These are phyloP conservation scores for Oxyruncus cristatus DNA, from an alignment of 2,113 vertebrate genomes.

Conservation along the genomic window DNA sequence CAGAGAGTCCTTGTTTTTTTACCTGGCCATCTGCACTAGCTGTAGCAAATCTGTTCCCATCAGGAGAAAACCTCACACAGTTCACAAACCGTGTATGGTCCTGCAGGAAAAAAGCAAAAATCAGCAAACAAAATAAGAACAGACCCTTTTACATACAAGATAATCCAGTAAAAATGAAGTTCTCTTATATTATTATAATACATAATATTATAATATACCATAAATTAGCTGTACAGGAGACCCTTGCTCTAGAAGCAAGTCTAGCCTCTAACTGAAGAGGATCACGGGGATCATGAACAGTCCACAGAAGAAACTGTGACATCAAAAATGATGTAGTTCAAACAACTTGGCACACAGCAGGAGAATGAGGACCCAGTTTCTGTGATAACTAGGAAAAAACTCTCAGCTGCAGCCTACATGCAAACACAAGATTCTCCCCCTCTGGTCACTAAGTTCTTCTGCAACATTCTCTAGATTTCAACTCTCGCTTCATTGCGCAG, in stretches of 20 bases:
- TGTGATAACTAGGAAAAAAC: neutral
- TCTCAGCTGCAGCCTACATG: neutral
- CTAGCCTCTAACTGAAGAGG: neutral
- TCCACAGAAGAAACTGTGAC: neutral
- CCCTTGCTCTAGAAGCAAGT: neutral
- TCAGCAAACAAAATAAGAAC: neutral
- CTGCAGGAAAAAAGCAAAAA: conserved; percentile 57
- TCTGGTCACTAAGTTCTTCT: neutral
- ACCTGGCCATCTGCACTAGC: conserved; percentile 93
- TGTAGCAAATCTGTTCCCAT: conserved; percentile 86
- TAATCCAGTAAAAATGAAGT: neutral
- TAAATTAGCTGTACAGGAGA: neutral
- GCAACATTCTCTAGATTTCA: neutral
- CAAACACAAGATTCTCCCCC: neutral
- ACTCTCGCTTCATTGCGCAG: accelerated
- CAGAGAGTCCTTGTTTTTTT: neutral
- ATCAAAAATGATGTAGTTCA: neutral
- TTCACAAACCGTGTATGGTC: conserved; percentile 92
- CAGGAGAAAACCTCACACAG: conserved; percentile 91
- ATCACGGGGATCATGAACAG: neutral
- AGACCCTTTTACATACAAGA: neutral
- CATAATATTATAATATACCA: too few species aligned
- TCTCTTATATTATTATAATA: neutral
- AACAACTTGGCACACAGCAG: neutral
- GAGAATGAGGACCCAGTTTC: neutral